Evolutionary conservation across 2,113 vertebrate species (phyloP).

Genomic region (Nestor notabilis): DNA sequence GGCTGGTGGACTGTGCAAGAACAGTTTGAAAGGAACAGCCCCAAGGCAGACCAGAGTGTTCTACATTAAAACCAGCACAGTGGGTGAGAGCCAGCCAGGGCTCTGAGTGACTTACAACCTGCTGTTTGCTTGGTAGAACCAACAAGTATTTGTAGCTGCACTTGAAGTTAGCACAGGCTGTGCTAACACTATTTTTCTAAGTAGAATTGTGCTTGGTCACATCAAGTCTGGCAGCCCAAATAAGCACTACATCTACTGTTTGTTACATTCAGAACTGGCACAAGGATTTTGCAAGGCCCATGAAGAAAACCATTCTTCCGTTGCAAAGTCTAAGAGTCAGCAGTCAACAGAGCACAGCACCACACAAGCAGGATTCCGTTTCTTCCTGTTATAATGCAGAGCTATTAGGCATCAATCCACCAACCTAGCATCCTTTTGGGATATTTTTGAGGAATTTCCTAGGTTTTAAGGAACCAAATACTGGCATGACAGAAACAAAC

Average conservation of each 20-base stretch:
- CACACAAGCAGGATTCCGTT: neutral
- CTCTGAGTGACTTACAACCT: neutral
- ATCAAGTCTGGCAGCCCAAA: neutral
- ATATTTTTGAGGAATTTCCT: neutral
- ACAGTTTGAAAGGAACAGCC: neutral
- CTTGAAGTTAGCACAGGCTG: neutral
- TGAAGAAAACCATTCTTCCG: neutral
- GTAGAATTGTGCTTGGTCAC: neutral
- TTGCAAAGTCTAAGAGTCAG: neutral
- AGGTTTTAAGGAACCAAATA: neutral
- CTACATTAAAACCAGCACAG: neutral
- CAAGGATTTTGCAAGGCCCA: neutral
- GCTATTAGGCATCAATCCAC: neutral
- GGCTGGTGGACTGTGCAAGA: neutral
- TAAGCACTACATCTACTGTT: neutral
- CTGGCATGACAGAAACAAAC: neutral
- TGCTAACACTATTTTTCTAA: neutral
- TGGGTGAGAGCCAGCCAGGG: neutral
- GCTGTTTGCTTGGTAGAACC: neutral
- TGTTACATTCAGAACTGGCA: neutral
- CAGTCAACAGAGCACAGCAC: neutral
- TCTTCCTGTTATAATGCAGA: neutral
- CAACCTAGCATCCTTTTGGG: neutral
- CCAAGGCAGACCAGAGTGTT: neutral
- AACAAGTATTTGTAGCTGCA: neutral